Base-by-base conservation (phyloP, 2,888 invertebrate genomes). In the Lathronympha strigana region DNA sequence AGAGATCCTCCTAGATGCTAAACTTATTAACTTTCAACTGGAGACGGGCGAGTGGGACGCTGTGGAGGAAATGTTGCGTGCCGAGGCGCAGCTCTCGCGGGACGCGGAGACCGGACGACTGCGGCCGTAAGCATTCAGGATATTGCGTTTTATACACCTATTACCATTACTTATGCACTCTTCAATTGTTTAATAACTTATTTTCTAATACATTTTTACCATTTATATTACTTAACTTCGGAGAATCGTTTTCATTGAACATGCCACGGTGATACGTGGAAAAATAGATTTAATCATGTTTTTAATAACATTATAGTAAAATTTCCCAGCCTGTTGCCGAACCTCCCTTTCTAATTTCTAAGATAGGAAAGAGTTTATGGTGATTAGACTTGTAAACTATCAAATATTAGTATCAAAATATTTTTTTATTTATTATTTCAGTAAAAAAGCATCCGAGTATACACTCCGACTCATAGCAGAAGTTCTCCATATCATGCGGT, bases 11-110 rank as follows among this genome's bases (percentile, higher is more conserved):
- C 76, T 93, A 66, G 92, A 92, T 76, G 92, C 92, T 8, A 92
- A 92, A 75, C 80, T 92, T 51, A 92, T 93, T 40, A 92, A 93
- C 74, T 90, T 86, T 60, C 92, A 92, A 74, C 73, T 93, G 69
- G 92, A 92, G 75, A 86, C 90, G 0, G 92, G 92, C 76, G 92
- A 93, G 85, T 92, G 91, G 90, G 89, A 90, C 60, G 88, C 91
- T 28, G 90, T 93, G 0, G 92, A 92, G 70, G 92, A 92, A 82
- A 91, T 92, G 90, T 79, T 93, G 68, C 86, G 92, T 57, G 89
- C 91, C 2, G 90, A 92, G 73, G 92, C 93, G 17, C 92, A 92
- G 74, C 83, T 93, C 62, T 92, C 92, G 15, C 81, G 88, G 75
- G 91, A 91, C 73, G 82, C 88, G 21, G 91, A 92, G 73, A 93